Conservation (phyloP, 1,140 invertebrate species). For the Phymastichus coffea region DNA sequence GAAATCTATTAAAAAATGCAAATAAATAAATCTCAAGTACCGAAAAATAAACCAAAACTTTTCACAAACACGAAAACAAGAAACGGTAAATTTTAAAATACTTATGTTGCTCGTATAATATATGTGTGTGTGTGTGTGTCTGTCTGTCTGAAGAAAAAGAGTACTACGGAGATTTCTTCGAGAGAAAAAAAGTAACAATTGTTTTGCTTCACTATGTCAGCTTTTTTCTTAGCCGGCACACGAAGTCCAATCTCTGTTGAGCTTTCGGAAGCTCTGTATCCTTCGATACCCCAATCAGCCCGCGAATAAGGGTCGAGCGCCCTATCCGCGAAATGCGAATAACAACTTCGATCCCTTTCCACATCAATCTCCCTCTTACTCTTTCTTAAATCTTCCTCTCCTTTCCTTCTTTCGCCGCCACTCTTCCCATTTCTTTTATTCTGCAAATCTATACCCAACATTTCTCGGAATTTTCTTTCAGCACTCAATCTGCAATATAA, state of each 20-base stretch:
- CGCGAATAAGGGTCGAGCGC: conserved; percentile 16
- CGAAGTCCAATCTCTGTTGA: conserved; percentile 22
- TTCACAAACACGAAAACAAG: no score
- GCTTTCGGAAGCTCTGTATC: neutral
- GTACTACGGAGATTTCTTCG: no score
- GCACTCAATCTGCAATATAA: neutral
- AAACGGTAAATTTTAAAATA: no score
- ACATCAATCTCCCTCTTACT: neutral
- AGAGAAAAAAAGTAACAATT: conserved; percentile 29
- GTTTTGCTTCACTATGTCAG: conserved; percentile 25
- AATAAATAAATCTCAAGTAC: no score
- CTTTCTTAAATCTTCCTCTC: neutral
- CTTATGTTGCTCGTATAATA: no score
- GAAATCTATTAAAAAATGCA: no score
- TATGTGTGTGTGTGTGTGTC: no score
- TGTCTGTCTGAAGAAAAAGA: no score
- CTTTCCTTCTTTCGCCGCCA: neutral
- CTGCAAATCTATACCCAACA: neutral
- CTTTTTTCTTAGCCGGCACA: conserved; percentile 14
- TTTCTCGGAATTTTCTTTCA: conserved; percentile 7
- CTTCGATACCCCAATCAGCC: conserved; percentile 3
- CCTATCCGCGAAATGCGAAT: no score
- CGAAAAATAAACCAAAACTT: no score
- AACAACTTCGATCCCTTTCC: neutral
- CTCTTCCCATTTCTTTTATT: neutral